Percentiles rank a stretch among this genome's conserved stretches.
Conservation (phyloP, 2,888 invertebrate species). For the Nowickia ferox region DNA sequence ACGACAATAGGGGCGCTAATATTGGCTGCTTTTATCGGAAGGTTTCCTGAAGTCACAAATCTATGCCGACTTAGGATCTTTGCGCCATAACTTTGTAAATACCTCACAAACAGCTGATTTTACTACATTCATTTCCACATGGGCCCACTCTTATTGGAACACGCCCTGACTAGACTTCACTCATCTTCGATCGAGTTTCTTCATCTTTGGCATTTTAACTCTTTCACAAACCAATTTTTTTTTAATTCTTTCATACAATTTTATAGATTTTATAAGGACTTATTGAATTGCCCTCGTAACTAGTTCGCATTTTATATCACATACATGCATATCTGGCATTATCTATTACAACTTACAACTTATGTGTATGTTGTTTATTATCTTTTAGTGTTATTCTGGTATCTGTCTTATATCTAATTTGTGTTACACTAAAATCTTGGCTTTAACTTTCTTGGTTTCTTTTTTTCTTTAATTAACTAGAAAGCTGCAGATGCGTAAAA, state of each 20-base stretch:
- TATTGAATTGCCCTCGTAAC: neutral
- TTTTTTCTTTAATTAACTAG: neutral
- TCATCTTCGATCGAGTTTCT: too few species aligned
- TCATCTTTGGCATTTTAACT: too few species aligned
- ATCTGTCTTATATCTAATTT: slow-evolving; percentile 16
- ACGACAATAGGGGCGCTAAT: too few species aligned
- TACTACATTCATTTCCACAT: too few species aligned
- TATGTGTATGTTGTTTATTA: neutral
- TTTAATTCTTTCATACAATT: neutral
- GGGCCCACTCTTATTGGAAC: too few species aligned
- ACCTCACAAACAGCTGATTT: too few species aligned
- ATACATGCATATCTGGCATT: neutral
- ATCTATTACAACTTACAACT: slow-evolving; percentile 31
- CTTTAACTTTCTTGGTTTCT: slow-evolving; percentile 19
- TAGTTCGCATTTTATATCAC: neutral
- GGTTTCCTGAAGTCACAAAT: too few species aligned
- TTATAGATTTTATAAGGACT: neutral
- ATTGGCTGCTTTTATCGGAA: too few species aligned
- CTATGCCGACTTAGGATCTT: too few species aligned
- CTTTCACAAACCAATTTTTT: neutral
- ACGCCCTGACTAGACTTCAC: too few species aligned
- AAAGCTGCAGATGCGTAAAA: slow-evolving; percentile 51
- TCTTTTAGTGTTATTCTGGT: neutral
- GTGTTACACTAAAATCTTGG: slow-evolving; percentile 14
- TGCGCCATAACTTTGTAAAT: too few species aligned